These are phyloP conservation scores for Hydraecia micacea DNA, from an alignment of 2,888 invertebrate genomes.

Conservation along the genomic window DNA sequence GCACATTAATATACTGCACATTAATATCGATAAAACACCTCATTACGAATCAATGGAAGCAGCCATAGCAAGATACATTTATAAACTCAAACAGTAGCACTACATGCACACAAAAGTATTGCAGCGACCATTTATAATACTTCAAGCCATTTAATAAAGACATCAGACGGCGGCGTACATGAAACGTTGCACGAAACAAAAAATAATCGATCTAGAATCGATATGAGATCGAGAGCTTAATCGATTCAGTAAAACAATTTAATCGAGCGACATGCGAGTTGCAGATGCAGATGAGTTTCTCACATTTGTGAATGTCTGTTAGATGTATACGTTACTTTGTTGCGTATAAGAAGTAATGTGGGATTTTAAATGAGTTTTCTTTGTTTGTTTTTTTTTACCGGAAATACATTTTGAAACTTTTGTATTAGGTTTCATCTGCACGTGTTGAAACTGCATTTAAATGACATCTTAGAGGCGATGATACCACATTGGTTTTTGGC, in stretches of 20 bases:
- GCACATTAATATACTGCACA: no score
- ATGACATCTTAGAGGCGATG: neutral
- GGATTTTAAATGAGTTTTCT: constrained; percentile 28
- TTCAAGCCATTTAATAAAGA: constrained; percentile 81
- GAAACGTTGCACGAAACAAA: constrained; percentile 78
- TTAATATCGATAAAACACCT: constrained; percentile 55
- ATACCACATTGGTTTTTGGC: neutral
- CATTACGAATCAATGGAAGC: constrained; percentile 29
- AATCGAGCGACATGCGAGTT: constrained; percentile 80
- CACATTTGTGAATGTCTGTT: constrained; percentile 69
- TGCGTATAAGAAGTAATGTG: constrained; percentile 28
- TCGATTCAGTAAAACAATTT: constrained; percentile 88
- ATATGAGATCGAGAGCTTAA: constrained; percentile 83
- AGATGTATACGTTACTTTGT: constrained; percentile 53
- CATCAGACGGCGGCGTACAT: constrained; percentile 79
- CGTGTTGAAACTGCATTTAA: neutral
- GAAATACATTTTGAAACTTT: neutral
- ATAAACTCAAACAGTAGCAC: constrained; percentile 61
- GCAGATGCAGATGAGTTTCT: constrained; percentile 82
- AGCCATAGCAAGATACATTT: constrained; percentile 45
- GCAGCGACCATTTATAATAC: constrained; percentile 66
- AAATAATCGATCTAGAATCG: constrained; percentile 84
- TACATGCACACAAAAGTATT: constrained; percentile 54
- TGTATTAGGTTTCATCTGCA: neutral
- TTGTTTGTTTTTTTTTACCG: neutral